Percentiles rank a stretch among this genome's conserved stretches.
Evolutionary conservation across 2,113 vertebrate species (phyloP).

Genomic region (Notiomystis cincta): DNA sequence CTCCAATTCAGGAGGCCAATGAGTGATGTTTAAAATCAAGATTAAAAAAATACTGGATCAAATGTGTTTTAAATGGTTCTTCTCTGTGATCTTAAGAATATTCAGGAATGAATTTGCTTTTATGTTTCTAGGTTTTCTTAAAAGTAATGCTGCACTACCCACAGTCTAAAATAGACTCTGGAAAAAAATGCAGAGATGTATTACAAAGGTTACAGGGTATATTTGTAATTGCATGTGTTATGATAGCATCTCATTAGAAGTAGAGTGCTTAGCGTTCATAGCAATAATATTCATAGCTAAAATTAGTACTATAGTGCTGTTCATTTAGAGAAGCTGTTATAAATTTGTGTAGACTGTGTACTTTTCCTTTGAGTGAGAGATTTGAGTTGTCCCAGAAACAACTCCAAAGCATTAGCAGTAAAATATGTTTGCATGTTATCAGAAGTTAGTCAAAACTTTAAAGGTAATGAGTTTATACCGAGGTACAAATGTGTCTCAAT

Average conservation of each 20-base stretch:
- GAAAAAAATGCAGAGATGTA: background rate
- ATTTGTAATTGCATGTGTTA: background rate
- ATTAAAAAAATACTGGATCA: background rate
- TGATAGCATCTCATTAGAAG: background rate
- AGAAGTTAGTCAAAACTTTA: background rate
- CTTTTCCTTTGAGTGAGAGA: background rate
- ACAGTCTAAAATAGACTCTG: background rate
- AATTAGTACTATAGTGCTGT: background rate
- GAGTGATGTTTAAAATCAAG: background rate
- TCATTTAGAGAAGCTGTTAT: background rate
- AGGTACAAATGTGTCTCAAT: background rate
- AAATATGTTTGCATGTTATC: background rate
- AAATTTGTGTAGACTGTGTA: background rate
- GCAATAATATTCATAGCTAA: conserved; percentile 5
- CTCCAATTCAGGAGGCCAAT: background rate
- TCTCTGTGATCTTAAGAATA: background rate
- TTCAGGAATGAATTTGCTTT: background rate
- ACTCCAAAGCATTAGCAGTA: background rate
- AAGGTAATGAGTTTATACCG: background rate
- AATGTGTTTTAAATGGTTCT: background rate
- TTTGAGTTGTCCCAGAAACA: background rate
- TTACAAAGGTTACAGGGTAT: background rate
- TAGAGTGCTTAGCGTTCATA: background rate
- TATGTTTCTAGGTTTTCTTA: background rate
- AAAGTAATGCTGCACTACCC: background rate